Percentiles rank a stretch among this genome's conserved stretches.
These are phyloP conservation scores for Camponotus pennsylvanicus DNA, from an alignment of 1,140 invertebrate species.

Conservation along the genomic window DNA sequence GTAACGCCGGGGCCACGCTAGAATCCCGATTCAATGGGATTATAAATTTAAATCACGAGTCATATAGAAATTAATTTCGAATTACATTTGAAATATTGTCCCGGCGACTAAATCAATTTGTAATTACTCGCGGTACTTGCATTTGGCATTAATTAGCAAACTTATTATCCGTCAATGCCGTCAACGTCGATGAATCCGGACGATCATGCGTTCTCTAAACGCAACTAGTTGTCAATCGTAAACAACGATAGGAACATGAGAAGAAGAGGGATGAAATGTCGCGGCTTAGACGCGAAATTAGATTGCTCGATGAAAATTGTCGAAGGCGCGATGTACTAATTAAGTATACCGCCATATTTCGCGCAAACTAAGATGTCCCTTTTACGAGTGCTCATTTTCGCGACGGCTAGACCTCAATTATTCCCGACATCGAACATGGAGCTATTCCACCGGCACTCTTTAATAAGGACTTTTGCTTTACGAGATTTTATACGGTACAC, in stretches of 20 bases:
- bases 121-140: conserved; percentile 68
- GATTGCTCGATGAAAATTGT: conserved; percentile 16
- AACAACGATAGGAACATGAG: not conserved
- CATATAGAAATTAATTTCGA: conserved; percentile 74
- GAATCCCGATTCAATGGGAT: conserved; percentile 69
- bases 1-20: conserved; percentile 62
- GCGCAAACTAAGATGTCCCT: conserved; percentile 55
- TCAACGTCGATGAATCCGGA: conserved; percentile 19
- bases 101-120: conserved; percentile 72
- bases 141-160: conserved; percentile 60
- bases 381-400: conserved; percentile 50
- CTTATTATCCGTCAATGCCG: conserved; percentile 49
- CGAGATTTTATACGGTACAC: conserved; percentile 64
- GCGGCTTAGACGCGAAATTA: not conserved
- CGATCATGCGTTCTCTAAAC: not conserved
- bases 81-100: conserved; percentile 65
- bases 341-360: conserved; percentile 45
- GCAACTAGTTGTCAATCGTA: not conserved
- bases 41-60: conserved; percentile 75
- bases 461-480: conserved; percentile 64
- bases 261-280: too few species aligned
- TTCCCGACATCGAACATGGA: conserved; percentile 59
- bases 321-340: conserved; percentile 41
- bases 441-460: conserved; percentile 57
- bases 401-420: conserved; percentile 62